Base-by-base conservation (phyloP, 2,797 vertebrate genomes). In the Megaceryle alcyon region DNA sequence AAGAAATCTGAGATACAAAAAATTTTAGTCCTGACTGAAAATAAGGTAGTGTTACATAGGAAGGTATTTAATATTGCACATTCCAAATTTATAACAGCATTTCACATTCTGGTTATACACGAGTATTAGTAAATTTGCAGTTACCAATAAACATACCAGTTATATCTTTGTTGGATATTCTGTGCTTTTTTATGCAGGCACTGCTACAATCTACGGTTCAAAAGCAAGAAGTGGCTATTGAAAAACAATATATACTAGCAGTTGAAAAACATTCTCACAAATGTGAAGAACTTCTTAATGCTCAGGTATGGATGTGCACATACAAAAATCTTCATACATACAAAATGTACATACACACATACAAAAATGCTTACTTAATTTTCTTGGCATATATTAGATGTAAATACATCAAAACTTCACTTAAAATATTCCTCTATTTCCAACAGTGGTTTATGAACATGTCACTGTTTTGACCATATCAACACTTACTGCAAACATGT, bases 201-300 rank as follows among this genome's bases (percentile, higher is more conserved):
- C 85, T 98, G 41, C 97, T 98, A 3, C 98, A 98, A 53, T 97
- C 97, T 86, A 96, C 98, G 60, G 96, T 98, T 82, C 94, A 98
- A 56, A 97, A 98, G 31, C 98, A 97, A 85, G 97, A 97, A 94
- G 97, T 97, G 93, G 95, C 97, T 77, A 86, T 97, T 96, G 97
- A 98, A 93, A 98, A 97, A 39, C 98, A 98, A 76, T 98, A 98
- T 51, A 53, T 98, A 57, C 94, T 97, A 90, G 94, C 98, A 46
- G 95, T 98, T 71, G 98, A 98, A 91, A 98, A 98, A 73, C 98
- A 98, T 51, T 97, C 97, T 53, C 96, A 94, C 37, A 98, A 97
- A 63, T 98, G 98, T 96, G 97, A 98, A 90, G 97, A 98, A 60
- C 88, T 98, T 54, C 97, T 98, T 56, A 95, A 97, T 57, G 81